Evolutionary conservation across 2,113 vertebrate species (phyloP), one percentile per base, ranked within the genome.

Genomic region (Sinocyclocheilus rhinocerous): DNA sequence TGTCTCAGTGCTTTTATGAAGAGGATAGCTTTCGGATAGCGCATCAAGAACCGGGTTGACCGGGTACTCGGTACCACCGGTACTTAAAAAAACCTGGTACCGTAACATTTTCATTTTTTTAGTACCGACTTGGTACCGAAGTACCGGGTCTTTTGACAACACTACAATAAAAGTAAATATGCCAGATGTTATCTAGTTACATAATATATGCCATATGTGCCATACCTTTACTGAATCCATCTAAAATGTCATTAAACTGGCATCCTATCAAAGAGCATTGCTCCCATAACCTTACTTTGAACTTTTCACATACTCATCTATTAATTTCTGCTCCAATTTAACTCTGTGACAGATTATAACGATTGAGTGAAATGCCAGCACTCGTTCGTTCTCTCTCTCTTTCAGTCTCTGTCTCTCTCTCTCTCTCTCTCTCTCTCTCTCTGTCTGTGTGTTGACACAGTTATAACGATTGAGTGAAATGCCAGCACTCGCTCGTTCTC

Each of bases 351-450:
- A 48, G 78, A 45, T 65, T 65, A 39, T 65, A 65, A 7, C 1
- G 24, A 81, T 15, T 45, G 57, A 65, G 13, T 81, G 20, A 80
- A 80, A 88, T 85, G 72, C 57, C 76, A 76, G 83, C 55, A 1
- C 55, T 59, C 9, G 8, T 1, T n/a, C 9, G 8, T n/a, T n/a
- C 20, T 15, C 10, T 20, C 0, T 59, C 29, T 79, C 26, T 57
- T 6, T 36, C 36, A 36, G 36, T 36, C 36, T 36, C 36, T 36
- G 36, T 45, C 18, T 20, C 0, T 55, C 50, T 57, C 24, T 42
- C 4, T 22, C 29, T 36, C 70, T 50, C 13, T 26, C 48, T 77
- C 13, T 52, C 5, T 24, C n/a, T 52, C 7, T 39, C 29, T 72
- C 18, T 36, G 9, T 42, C 9, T 63, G 1, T 45, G 20, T 59